These are phyloP conservation scores for Agrotis clavis DNA, from an alignment of 2,888 invertebrate species.

Conservation along the genomic window DNA sequence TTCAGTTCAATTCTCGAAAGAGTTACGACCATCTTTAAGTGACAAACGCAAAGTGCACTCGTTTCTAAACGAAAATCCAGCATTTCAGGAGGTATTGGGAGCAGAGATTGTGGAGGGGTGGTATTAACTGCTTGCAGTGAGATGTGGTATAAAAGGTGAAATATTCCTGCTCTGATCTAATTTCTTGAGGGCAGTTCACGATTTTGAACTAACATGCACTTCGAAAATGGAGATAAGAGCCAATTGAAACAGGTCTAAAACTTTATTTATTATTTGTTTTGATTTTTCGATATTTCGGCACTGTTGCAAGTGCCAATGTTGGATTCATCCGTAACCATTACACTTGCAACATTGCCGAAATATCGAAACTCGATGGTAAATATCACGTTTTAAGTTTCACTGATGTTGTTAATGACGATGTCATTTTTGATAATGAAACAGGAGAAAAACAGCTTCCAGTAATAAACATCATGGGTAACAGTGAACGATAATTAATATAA, in stretches of 20 bases:
- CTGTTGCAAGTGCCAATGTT: no score
- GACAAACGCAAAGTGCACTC: slow-evolving; percentile 34
- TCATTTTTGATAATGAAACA: background rate
- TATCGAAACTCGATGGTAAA: no score
- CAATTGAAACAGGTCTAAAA: background rate
- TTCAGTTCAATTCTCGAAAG: slow-evolving; percentile 25
- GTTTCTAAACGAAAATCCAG: slow-evolving; percentile 10
- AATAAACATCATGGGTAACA: background rate
- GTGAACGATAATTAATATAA: background rate
- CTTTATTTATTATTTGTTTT: no score
- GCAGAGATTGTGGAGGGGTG: background rate
- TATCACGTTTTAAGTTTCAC: no score
- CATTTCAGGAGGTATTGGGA: slow-evolving; percentile 8
- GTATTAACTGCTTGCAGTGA: slow-evolving; percentile 5
- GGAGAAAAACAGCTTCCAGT: slow-evolving; percentile 3
- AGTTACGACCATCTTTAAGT: slow-evolving; percentile 11
- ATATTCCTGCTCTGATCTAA: slow-evolving; percentile 14
- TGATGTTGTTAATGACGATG: no score
- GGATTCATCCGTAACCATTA: no score
- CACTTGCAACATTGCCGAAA: no score
- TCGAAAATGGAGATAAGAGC: background rate
- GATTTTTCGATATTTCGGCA: no score
- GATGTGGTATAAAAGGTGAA: background rate
- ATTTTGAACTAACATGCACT: background rate
- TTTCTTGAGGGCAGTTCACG: background rate